These are phyloP conservation scores for Aspidiotus rigidus DNA, from an alignment of 2,888 invertebrate species.

Conservation along the genomic window DNA sequence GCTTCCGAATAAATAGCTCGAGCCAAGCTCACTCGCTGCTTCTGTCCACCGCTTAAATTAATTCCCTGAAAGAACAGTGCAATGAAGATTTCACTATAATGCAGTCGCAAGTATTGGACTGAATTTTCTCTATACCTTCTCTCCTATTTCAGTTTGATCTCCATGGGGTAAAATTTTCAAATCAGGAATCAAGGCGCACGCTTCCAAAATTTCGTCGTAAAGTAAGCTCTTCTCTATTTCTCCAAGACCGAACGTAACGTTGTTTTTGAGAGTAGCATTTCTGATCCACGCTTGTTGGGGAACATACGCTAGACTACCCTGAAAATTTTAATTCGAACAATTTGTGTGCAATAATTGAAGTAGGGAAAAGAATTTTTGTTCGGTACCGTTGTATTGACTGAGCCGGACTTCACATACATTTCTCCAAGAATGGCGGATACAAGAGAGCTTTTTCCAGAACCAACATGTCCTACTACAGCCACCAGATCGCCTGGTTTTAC, in stretches of 20 bases:
- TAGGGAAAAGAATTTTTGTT: too few relatives aligned
- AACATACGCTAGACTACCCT: conserved; percentile 68
- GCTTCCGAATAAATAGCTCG: conserved; percentile 81
- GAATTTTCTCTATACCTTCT: conserved; percentile 15
- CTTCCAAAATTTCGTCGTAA: conserved; percentile 73
- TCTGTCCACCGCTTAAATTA: conserved; percentile 84
- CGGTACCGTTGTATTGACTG: conserved; percentile 58
- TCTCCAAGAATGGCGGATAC: conserved; percentile 80
- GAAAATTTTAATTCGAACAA: conserved; percentile 10
- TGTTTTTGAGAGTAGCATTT: conserved; percentile 84
- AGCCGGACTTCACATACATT: conserved; percentile 75
- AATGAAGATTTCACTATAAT: too few relatives aligned
- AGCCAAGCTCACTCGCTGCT: conserved; percentile 82
- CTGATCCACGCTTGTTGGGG: conserved; percentile 98
- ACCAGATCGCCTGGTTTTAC: conserved; percentile 60
- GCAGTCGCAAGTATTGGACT: too few relatives aligned
- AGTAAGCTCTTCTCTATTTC: conserved; percentile 56
- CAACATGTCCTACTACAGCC: conserved; percentile 81
- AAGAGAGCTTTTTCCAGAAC: conserved; percentile 81
- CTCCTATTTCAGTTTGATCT: conserved; percentile 92
- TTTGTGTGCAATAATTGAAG: background rate
- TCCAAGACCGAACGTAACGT: conserved; percentile 71
- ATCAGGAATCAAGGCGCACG: conserved; percentile 85
- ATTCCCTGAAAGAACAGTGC: conserved; percentile 50
- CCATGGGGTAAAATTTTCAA: conserved; percentile 90